Evolutionary conservation across 1,140 invertebrate species (phyloP), one percentile per base, ranked within the genome.

Genomic region (Callitettix versicolor): DNA sequence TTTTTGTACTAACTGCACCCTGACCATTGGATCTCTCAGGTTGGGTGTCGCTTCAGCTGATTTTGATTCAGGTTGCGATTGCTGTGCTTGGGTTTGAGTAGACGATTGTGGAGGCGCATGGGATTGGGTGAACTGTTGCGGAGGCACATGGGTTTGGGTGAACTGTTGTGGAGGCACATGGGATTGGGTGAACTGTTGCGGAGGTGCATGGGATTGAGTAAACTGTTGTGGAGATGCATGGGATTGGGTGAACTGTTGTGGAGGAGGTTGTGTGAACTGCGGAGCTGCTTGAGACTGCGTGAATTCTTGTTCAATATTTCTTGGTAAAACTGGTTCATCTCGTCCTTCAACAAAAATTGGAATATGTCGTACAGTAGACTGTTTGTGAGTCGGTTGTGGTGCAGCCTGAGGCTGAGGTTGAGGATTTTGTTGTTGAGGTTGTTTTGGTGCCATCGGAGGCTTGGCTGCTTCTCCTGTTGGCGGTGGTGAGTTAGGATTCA

Each of bases 301-400:
- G 24, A 49, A 55, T 21, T 50, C 48, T 15, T 55, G 47, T 36
- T 60, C 52, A 38, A 60, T 43, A 24, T 59, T 53, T 20, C 61
- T 61, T 21, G 61, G 59, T 42, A 59, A 48, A 14, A 64, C 57
- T 3, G 61, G 62, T 41, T 65, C 63, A 34, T 87, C 83, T 34
- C 87, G 71, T 18, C 87, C 86, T 69, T 92, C 88, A 0, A 91
- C 85, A 60, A 88, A 86, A 38, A 92, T 92, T 2, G 88, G 88
- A 67, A 93, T 91, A 64, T 88, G 85, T 60, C 88, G 76, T 14
- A 91, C 81, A 41, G 74, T 76, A 24, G 72, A 65, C 11, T 68
- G 63, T 18, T 64, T 59, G 11, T 50, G 41, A 9, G 53, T 55
- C 33, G 60, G 52, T 58, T 66, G 44, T 56, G 67, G 47, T 56